phyloP scores from a whole-genome alignment of 2,888 invertebrate genomes.

The Apantesis nais region DNA sequence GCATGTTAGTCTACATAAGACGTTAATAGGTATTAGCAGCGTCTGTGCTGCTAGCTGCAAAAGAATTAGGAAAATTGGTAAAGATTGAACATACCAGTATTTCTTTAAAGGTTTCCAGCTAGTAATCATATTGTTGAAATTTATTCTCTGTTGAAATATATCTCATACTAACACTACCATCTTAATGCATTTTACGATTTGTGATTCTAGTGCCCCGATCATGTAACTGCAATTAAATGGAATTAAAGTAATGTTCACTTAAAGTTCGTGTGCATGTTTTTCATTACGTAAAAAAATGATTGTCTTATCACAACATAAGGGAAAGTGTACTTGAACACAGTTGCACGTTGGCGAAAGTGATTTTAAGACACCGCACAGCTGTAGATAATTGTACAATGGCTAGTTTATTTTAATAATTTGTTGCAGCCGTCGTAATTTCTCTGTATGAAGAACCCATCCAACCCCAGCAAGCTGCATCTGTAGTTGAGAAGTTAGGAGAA shows the following conservation, averaged over 20 bases:
- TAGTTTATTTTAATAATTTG: conserved; percentile 57
- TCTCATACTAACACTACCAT: not conserved
- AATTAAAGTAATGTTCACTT: not conserved
- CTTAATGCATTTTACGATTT: not conserved
- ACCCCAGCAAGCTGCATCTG: conserved; percentile 98
- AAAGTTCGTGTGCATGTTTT: not conserved
- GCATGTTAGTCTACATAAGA: not conserved
- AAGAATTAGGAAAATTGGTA: too few relatives aligned
- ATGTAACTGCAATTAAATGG: not conserved
- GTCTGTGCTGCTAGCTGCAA: too few relatives aligned
- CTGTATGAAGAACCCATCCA: conserved; percentile 98
- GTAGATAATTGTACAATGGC: conserved; percentile 20
- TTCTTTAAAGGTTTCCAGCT: not conserved
- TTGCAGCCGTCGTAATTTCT: conserved; percentile 96
- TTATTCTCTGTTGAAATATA: not conserved
- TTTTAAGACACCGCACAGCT: conserved; percentile 16
- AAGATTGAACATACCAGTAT: not conserved
- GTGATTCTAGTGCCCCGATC: not conserved
- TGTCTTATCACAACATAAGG: conserved; percentile 26
- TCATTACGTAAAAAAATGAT: conserved; percentile 8
- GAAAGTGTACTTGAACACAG: conserved; percentile 34
- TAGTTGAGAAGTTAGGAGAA: conserved; percentile 98
- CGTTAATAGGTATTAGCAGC: not conserved
- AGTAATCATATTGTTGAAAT: not conserved
- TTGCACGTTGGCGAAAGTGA: conserved; percentile 28